Evolutionary conservation across 2,888 invertebrate genomes (phyloP).

Genomic region (Drosophila kambysellisi): DNA sequence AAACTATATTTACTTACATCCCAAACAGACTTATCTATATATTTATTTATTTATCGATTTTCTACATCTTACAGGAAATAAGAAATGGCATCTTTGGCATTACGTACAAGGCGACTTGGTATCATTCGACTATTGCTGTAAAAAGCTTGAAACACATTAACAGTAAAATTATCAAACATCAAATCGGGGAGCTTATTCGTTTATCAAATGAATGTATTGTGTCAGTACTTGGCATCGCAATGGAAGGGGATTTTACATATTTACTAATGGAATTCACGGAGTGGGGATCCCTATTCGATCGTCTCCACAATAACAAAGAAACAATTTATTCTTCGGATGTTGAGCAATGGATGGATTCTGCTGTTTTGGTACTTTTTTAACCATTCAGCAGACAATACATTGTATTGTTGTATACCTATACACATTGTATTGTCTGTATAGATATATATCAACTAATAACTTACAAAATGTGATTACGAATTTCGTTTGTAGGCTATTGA

Average conservation of each 20-base stretch:
- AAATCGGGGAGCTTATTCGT: neutral
- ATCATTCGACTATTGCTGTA: neutral
- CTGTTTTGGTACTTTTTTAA: neutral
- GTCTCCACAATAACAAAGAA: neutral
- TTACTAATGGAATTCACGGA: neutral
- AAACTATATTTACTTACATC: too few relatives aligned
- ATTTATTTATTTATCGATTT: neutral
- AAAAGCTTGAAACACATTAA: neutral
- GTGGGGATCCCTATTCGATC: neutral
- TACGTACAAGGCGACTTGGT: too few relatives aligned
- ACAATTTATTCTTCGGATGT: neutral
- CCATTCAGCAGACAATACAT: too few relatives aligned
- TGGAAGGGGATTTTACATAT: neutral
- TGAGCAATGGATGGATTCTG: neutral
- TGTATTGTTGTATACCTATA: neutral
- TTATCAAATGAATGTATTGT: neutral
- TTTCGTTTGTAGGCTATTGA: constrained; percentile 1
- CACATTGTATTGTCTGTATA: too few relatives aligned
- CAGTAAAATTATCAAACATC: neutral
- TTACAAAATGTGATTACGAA: neutral
- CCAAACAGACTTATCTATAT: too few relatives aligned
- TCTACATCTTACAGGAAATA: too few relatives aligned
- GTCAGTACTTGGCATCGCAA: neutral
- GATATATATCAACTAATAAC: neutral
- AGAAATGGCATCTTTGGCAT: too few relatives aligned